A percentile compares a stretch with the other conserved stretches of the same genome.
Evolutionary conservation across 1,140 invertebrate species (phyloP).

Genomic region (Caenorhabditis tropicalis): DNA sequence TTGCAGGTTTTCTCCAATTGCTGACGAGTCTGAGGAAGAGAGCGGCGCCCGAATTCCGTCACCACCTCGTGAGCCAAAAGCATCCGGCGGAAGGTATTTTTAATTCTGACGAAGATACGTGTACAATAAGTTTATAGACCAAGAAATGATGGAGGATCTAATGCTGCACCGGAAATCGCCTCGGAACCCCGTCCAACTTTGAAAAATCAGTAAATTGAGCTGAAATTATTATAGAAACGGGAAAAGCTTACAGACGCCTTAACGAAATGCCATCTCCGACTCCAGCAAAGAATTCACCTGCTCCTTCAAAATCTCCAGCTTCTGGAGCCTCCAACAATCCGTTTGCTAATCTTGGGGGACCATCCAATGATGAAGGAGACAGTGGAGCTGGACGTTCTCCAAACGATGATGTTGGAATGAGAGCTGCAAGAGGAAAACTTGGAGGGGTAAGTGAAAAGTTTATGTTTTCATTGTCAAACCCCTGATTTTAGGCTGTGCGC

Average conservation of each 20-base stretch:
- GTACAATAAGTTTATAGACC: background rate
- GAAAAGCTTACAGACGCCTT: background rate
- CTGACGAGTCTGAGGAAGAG: conserved; percentile 46
- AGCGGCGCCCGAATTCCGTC: conserved; percentile 16
- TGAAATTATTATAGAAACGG: background rate
- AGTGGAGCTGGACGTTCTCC: background rate
- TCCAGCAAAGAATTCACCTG: background rate
- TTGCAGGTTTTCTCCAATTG: conserved; percentile 50
- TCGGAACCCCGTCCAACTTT: background rate
- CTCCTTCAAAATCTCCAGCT: background rate
- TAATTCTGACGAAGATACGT: background rate
- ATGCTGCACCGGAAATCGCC: background rate
- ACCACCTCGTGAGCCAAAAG: conserved; percentile 12
- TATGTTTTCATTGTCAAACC: no score
- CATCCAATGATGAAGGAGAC: background rate
- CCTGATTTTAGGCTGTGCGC: conserved; percentile 38
- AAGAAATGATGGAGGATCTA: background rate
- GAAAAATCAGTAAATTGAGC: conserved; percentile 3
- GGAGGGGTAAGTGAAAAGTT: conserved; percentile 34
- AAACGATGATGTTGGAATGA: conserved; percentile 44
- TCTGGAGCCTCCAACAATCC: conserved; percentile 22
- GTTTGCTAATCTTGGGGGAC: conserved; percentile 9
- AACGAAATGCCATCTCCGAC: conserved; percentile 31
- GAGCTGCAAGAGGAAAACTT: conserved; percentile 49
- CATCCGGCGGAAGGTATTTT: background rate